These are phyloP conservation scores for Aegithalos caudatus DNA, from an alignment of 2,113 vertebrate genomes.

Conservation along the genomic window DNA sequence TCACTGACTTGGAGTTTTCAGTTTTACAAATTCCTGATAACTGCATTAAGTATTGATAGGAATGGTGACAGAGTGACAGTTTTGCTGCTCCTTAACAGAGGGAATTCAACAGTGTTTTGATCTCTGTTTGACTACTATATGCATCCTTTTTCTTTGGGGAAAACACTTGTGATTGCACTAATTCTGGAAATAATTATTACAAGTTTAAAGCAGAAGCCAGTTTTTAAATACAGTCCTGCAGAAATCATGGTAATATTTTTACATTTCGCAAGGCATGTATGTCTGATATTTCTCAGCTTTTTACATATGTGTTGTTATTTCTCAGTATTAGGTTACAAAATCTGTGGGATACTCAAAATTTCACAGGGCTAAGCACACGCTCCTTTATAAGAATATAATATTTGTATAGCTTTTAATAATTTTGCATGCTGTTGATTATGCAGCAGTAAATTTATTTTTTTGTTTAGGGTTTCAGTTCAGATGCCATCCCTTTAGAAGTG, in stretches of 20 bases:
- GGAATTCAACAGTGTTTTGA: not conserved
- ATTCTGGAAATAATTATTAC: not conserved
- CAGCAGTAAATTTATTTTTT: slow-evolving; percentile 48
- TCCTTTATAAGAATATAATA: not conserved
- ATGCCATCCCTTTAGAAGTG: slow-evolving; percentile 91
- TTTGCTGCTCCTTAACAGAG: not conserved
- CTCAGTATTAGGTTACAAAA: not conserved
- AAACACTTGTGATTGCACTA: not conserved
- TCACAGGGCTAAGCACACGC: not conserved
- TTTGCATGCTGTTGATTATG: not conserved
- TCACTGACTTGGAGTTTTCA: not conserved
- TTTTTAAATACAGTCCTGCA: not conserved
- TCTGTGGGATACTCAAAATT: not conserved
- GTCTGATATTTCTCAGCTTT: not conserved
- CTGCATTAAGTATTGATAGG: not conserved
- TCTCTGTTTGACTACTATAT: not conserved
- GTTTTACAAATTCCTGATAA: not conserved
- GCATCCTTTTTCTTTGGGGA: not conserved
- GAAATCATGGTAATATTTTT: not conserved
- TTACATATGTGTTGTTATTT: not conserved
- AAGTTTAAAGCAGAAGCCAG: not conserved
- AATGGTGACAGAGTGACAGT: not conserved
- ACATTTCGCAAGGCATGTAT: not conserved
- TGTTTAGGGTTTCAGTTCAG: slow-evolving; percentile 86
- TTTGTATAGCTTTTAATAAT: not conserved